Evolutionary conservation across 2,797 vertebrate genomes (phyloP), one percentile per base, ranked within the genome.

Genomic region (Sphenodon punctatus): DNA sequence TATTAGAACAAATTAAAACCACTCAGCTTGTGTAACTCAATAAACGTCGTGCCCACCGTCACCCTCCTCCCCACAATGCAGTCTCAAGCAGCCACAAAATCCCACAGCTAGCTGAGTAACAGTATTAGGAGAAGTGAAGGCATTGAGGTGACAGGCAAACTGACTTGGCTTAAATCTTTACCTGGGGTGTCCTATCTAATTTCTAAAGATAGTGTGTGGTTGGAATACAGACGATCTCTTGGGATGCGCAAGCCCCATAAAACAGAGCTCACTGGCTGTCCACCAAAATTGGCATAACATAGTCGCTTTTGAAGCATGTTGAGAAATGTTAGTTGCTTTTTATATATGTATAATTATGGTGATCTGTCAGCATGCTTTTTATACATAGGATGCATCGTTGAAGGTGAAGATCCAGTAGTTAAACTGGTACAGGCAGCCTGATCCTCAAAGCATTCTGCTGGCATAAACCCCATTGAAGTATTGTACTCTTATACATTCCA

Each of bases 1-100:
- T 93, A 75, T 81, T 88, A 88, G 49, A 89, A 85, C 60, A 91
- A 92, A 90, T 92, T 90, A 91, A 93, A 93, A 84, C 56, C 87
- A 48, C 91, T 91, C 85, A 86, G 67, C 86, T 76, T 78, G 83
- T 91, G 41, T 75, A 84, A 77, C 88, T 84, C 73, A 89, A 56
- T 90, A 78, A 84, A 70, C 70, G 86, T 55, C 48, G 73, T 80
- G 68, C 65, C 25, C 32, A 3, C 0, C 59, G 48, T 51, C 2
- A 0, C 74, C n/a, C n/a, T n/a, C n/a, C n/a, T 75, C 72, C 66
- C 14, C 34, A 27, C 65, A 43, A 19, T 65, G 27, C 14, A 71
- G 6, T 66, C 74, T 88, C 58, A 27, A 79, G 76, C 68, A 87
- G 48, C 64, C 58, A 3, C 78, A 89, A 67, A 49, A n/a, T n/a